Base-by-base conservation (phyloP, 2,888 invertebrate species). In the Andrena bicolor region DNA sequence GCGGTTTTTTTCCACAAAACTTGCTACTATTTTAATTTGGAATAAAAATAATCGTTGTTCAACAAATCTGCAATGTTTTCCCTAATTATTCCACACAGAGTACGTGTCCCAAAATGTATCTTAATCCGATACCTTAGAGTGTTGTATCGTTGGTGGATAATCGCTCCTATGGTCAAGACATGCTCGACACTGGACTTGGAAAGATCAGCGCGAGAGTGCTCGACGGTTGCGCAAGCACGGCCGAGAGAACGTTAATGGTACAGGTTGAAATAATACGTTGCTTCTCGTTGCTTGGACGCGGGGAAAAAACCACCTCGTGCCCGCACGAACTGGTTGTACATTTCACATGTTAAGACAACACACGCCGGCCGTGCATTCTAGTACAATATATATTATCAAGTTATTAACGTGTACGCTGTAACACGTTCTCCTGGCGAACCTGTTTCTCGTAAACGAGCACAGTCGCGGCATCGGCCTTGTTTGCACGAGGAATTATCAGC, bases 301-400 rank as follows among this genome's bases (percentile, higher is more conserved):
- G n/a, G 53, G 10, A 78, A 78, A 61, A 68, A 63, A 30, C 23
- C 16, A 41, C 41, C 28, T 41, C 63, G 5, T 26, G n/a, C n/a
- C 49, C 30, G 10, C 8, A 63, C n/a, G 63, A 51, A 60, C n/a
- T 53, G 77, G 10, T 65, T 64, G 79, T 70, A 65, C 58, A 65
- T 80, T 80, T 66, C 61, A 71, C 80, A 49, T 56, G 53, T 78
- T 79, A 72, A 72, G 66, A 61, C 61, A 56, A 68, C 80, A 53
- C 80, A 64, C 65, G 10, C 49, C 6, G 75, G 13, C 49, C 48
- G 80, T 48, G 35, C 58, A 61, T 61, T 79, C 71, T 49, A 71
- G 61, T 61, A 79, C 65, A 53, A 66, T 80, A 79, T 80, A 80
- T 80, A 80, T 80, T 80, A 80, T 79, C 79, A 71, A 79, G 80